Evolutionary conservation across 2,888 invertebrate genomes (phyloP).

Genomic region (Orthosia gothica): DNA sequence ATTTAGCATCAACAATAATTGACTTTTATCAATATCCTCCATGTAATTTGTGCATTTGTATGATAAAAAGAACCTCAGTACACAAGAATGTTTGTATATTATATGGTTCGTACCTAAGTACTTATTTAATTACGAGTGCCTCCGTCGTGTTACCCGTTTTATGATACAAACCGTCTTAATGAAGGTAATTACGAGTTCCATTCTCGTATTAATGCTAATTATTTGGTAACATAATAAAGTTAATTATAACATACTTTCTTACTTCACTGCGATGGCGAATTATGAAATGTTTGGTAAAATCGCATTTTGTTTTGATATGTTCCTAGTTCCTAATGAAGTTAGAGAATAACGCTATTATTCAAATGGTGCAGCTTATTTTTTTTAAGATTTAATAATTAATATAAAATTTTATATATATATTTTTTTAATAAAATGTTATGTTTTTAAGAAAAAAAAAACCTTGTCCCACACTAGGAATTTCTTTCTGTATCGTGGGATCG

Average conservation of each 20-base stretch:
- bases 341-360: no score
- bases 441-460: no score
- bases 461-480: no score
- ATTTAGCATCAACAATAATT: neutral
- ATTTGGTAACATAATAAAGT: conserved; percentile 30
- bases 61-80: neutral
- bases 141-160: conserved; percentile 1
- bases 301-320: no score
- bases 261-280: no score
- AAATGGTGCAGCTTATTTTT: no score
- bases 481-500: no score
- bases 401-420: no score
- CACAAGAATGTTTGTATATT: neutral
- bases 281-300: no score
- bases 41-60: neutral
- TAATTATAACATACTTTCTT: conserved; percentile 3
- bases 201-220: conserved; percentile 19
- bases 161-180: conserved; percentile 11
- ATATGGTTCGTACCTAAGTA: neutral
- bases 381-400: no score
- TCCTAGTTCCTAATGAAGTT: no score
- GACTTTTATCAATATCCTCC: neutral
- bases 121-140: neutral
- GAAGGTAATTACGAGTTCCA: conserved; percentile 22
- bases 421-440: no score